Percentiles rank a stretch among this genome's conserved stretches.
Conservation (phyloP, 2,113 vertebrate species). For the Lichenostomus cassidix region DNA sequence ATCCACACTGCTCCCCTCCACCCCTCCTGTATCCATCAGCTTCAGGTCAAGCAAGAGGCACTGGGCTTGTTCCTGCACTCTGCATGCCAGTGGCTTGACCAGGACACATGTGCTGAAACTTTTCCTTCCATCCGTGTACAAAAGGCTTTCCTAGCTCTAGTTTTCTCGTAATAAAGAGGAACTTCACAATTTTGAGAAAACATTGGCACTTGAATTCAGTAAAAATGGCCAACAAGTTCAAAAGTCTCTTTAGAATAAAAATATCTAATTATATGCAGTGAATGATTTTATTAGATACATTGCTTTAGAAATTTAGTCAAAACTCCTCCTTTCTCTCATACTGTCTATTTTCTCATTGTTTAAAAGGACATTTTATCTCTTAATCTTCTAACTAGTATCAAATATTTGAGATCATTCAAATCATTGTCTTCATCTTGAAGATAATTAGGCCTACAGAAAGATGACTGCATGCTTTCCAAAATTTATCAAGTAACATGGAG, state of each 20-base stretch:
- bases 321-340: not conserved
- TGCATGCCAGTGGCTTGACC: not conserved
- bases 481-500: not conserved
- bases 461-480: not conserved
- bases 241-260: not conserved
- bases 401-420: not conserved
- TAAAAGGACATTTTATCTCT: not conserved
- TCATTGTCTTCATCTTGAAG: not conserved
- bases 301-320: not conserved
- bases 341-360: not conserved
- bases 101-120: not conserved
- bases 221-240: not conserved
- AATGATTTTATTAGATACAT: not conserved
- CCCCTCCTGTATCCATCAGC: not conserved
- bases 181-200: not conserved
- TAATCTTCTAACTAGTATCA: not conserved
- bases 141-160: not conserved
- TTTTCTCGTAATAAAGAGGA: not conserved
- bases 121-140: not conserved
- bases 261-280: not conserved
- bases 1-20: not conserved
- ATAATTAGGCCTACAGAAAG: not conserved
- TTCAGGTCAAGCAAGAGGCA: constrained; percentile 33
- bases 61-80: not conserved
- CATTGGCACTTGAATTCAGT: not conserved